These are phyloP conservation scores for Nesogale talazaci DNA, from an alignment of 2,113 vertebrate genomes.

Conservation along the genomic window DNA sequence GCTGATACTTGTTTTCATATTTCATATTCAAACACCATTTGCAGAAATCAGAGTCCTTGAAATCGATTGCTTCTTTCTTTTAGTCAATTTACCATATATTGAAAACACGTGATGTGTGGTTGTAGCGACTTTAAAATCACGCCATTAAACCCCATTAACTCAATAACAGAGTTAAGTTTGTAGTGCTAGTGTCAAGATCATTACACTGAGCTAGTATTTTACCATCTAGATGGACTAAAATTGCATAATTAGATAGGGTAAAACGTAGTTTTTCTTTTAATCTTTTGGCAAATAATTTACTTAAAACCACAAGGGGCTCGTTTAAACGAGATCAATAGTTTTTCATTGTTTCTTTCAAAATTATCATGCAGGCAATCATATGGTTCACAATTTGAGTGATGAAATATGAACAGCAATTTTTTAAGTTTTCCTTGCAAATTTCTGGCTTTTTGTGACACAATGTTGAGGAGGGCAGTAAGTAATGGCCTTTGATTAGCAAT, in stretches of 20 bases:
- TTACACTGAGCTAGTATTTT: neutral
- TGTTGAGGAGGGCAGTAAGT: neutral
- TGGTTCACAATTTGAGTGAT: neutral
- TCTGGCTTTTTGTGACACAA: neutral
- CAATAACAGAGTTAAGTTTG: neutral
- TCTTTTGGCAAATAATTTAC: neutral
- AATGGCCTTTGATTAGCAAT: constrained; percentile 47
- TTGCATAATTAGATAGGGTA: neutral
- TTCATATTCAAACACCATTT: neutral
- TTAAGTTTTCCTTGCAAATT: neutral
- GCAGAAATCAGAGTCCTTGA: neutral
- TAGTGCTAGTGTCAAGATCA: neutral
- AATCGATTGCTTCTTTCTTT: neutral
- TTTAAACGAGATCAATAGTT: neutral
- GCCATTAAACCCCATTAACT: neutral
- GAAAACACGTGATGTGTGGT: neutral
- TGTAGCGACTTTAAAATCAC: neutral
- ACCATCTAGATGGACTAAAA: neutral
- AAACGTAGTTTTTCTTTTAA: neutral
- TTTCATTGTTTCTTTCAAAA: neutral
- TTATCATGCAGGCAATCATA: neutral
- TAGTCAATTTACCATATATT: neutral
- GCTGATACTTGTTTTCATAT: neutral
- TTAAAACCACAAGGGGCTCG: neutral
- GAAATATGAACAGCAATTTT: neutral